phyloP scores from a whole-genome alignment of 2,113 vertebrate species.

The Ancistrus triradiatus region DNA sequence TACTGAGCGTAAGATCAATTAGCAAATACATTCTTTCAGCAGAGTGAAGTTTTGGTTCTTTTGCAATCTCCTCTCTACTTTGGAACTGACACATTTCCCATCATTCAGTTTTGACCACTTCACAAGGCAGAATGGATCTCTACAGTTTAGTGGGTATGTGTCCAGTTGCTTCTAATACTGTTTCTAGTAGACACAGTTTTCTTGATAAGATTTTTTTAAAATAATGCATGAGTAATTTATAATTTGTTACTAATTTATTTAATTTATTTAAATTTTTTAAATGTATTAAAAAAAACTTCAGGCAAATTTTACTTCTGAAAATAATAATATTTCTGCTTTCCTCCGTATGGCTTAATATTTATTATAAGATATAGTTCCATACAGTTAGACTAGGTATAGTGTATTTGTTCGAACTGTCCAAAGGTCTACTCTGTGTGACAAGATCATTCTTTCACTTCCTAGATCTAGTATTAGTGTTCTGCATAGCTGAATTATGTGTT shows the following conservation, averaged over 20 bases:
- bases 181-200: background rate
- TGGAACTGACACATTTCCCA: background rate
- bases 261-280: too few species aligned
- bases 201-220: too few species aligned
- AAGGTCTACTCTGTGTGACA: background rate
- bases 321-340: too few species aligned
- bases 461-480: slow-evolving; percentile 8
- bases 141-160: background rate
- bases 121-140: slow-evolving; percentile 7
- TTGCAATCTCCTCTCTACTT: background rate
- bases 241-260: too few species aligned
- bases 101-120: background rate
- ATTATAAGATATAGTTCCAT: too few species aligned
- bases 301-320: too few species aligned
- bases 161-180: background rate
- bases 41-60: background rate
- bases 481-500: background rate
- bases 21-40: slow-evolving; percentile 5
- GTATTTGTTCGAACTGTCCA: background rate
- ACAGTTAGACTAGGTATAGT: too few species aligned
- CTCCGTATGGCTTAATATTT: too few species aligned
- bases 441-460: background rate
- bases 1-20: too few species aligned
- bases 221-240: too few species aligned
- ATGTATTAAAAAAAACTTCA: too few species aligned